A percentile compares a stretch with the other conserved stretches of the same genome.
These are phyloP conservation scores for Drosophila greeni DNA, from an alignment of 2,888 invertebrate species.

Conservation along the genomic window DNA sequence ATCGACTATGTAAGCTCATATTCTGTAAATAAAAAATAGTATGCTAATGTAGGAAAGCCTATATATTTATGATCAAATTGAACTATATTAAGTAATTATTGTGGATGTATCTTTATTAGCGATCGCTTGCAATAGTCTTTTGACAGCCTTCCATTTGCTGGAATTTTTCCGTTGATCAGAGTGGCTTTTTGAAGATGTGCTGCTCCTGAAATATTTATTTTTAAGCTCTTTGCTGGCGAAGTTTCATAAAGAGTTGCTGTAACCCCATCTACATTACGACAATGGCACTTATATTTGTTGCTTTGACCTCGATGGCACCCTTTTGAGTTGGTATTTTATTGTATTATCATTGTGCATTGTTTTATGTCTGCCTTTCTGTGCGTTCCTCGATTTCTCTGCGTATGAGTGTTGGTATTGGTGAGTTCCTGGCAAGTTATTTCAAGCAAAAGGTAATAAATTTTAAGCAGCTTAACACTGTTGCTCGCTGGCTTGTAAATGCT, in stretches of 20 bases:
- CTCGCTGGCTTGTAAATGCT: constrained; percentile 68
- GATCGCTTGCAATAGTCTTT: no score
- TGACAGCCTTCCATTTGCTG: no score
- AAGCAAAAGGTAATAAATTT: constrained; percentile 75
- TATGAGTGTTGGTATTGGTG: constrained; percentile 40
- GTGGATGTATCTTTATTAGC: no score
- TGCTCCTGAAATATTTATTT: not conserved
- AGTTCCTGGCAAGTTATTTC: constrained; percentile 70
- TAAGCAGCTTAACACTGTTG: constrained; percentile 75
- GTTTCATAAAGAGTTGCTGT: constrained; percentile 42
- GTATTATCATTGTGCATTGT: constrained; percentile 70
- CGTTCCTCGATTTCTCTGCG: constrained; percentile 27
- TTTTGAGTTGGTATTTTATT: constrained; percentile 67
- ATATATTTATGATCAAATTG: no score
- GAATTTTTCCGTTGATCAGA: no score
- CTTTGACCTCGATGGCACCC: constrained; percentile 54
- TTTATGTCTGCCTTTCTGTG: constrained; percentile 48
- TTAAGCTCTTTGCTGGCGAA: constrained; percentile 11
- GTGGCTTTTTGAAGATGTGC: not conserved
- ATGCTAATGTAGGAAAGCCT: no score
- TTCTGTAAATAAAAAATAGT: no score
- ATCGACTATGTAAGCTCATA: no score
- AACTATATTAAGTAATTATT: no score
- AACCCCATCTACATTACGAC: constrained; percentile 56
- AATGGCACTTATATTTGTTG: constrained; percentile 57